Evolutionary conservation across 2,888 invertebrate species (phyloP).

Genomic region (Macrophya alboannulata): DNA sequence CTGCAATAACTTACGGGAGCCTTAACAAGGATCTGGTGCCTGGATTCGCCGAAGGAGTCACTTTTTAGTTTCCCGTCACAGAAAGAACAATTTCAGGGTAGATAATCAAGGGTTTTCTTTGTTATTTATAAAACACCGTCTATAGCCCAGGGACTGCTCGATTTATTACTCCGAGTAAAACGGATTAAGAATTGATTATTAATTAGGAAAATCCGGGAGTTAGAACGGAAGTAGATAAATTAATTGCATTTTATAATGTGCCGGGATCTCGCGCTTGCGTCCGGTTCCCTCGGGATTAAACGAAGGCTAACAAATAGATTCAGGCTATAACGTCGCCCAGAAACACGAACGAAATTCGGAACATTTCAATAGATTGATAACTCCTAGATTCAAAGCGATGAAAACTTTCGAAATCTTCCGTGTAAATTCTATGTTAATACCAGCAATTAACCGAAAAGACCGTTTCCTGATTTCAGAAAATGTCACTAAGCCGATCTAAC

Average conservation of each 20-base stretch:
- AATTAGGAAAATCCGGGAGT: not conserved
- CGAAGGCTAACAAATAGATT: not conserved
- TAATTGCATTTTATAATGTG: not conserved
- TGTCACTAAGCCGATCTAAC: not conserved
- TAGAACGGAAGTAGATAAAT: conserved; percentile 7
- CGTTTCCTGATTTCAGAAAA: not conserved
- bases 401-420: not conserved
- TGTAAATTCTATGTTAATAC: not conserved
- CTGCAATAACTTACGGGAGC: not conserved
- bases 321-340: not conserved
- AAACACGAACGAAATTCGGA: not conserved
- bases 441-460: not conserved
- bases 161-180: not conserved
- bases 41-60: not conserved
- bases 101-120: not conserved
- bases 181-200: conserved; percentile 6
- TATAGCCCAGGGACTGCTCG: not conserved
- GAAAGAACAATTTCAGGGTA: not conserved
- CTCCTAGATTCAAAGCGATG: not conserved
- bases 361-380: not conserved
- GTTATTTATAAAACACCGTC: not conserved
- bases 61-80: not conserved
- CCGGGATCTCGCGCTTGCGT: not conserved
- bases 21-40: not conserved
- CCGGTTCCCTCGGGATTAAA: not conserved